These are phyloP conservation scores for Poecilus cupreus DNA, from an alignment of 2,888 invertebrate genomes.

Conservation along the genomic window DNA sequence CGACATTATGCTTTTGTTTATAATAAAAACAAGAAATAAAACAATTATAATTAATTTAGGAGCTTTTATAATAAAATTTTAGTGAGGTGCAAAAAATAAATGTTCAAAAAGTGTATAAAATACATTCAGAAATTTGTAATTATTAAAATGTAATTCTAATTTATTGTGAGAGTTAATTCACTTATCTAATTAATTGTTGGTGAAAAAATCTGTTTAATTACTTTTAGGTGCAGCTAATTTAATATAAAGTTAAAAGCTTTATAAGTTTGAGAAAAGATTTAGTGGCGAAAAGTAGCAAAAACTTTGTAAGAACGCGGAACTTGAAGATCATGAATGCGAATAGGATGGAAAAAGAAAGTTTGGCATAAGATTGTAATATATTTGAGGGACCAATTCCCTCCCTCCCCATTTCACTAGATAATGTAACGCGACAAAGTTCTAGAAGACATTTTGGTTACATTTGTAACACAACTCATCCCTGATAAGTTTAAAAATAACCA, in stretches of 20 bases:
- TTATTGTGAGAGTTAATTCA: too few species aligned
- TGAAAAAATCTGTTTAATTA: not conserved
- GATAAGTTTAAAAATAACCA: too few species aligned
- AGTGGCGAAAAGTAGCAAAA: not conserved
- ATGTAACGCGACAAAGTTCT: not conserved
- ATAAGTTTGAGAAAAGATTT: slow-evolving; percentile 15
- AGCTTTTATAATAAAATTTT: too few species aligned
- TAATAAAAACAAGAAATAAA: too few species aligned
- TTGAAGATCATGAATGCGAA: slow-evolving; percentile 11
- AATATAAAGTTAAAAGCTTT: slow-evolving; percentile 3
- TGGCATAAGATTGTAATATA: slow-evolving; percentile 21
- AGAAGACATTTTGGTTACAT: not conserved
- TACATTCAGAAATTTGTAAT: too few species aligned
- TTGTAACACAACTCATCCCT: too few species aligned
- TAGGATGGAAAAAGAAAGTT: slow-evolving; percentile 10
- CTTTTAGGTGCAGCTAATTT: not conserved
- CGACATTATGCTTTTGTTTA: too few species aligned
- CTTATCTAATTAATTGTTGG: not conserved
- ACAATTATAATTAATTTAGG: too few species aligned
- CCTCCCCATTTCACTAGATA: too few species aligned
- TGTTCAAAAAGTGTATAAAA: too few species aligned
- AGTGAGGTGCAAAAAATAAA: too few species aligned
- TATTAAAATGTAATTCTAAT: too few species aligned
- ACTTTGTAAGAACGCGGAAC: slow-evolving; percentile 2
- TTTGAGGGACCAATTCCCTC: not conserved